Conservation (phyloP, 2,797 vertebrate species). For the Hippoglossus hippoglossus region DNA sequence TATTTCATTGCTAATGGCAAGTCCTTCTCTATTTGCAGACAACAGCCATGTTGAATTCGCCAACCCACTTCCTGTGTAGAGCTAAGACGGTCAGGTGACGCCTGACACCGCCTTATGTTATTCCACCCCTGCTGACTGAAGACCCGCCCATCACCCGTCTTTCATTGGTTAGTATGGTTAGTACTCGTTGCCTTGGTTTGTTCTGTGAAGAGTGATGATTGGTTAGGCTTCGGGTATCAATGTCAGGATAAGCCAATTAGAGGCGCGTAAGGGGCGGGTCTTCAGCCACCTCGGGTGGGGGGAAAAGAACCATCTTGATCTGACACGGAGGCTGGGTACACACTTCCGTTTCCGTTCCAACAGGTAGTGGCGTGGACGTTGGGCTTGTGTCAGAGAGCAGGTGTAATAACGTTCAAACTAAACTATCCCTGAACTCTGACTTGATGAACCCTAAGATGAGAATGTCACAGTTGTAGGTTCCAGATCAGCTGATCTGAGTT, state of each 20-base stretch:
- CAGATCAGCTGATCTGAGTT: too few relatives aligned
- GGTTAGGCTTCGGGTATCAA: background rate
- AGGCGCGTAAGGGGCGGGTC: background rate
- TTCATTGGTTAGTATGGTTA: background rate
- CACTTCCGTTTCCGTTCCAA: background rate
- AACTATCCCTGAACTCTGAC: too few relatives aligned
- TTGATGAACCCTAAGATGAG: too few relatives aligned
- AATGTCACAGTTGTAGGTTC: too few relatives aligned
- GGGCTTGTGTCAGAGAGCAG: too few relatives aligned
- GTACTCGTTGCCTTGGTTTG: background rate
- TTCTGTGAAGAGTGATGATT: background rate
- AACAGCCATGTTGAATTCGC: conserved; percentile 79
- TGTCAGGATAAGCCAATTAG: background rate
- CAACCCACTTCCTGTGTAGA: conserved; percentile 73
- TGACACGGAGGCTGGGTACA: too few relatives aligned
- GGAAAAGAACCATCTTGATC: too few relatives aligned
- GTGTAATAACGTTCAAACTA: too few relatives aligned
- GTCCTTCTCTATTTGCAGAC: conserved; percentile 63
- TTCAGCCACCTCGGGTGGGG: background rate
- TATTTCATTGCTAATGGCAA: conserved; percentile 63
- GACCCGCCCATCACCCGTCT: background rate
- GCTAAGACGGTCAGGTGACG: conserved; percentile 66
- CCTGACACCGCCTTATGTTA: conserved; percentile 3
- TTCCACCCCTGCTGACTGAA: background rate
- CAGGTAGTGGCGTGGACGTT: too few relatives aligned